Base-by-base conservation (phyloP, 2,888 invertebrate genomes). In the Cybosia mesomella region DNA sequence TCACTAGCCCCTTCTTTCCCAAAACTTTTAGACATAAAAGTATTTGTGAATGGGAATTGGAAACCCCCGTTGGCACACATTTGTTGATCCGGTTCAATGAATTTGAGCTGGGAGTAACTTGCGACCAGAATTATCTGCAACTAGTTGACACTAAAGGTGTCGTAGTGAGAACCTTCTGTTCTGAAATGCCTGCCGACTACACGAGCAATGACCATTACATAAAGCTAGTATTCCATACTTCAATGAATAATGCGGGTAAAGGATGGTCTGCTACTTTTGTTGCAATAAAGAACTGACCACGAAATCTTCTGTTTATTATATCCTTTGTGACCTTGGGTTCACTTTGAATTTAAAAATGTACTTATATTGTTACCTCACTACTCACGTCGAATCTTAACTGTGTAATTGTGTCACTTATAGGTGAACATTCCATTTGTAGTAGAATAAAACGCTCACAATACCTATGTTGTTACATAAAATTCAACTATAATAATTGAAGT, bases 201-300 rank as follows among this genome's bases (percentile, higher is more conserved):
- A 91, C 89, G 8, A 95, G 96, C 61, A 74, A 79, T 0, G 94
- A 95, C 11, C 96, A 96, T 83, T 92, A 91, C 68, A 87, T 97
- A 0, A 91, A 95, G 58, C 91, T 98, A 15, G 94, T 95, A 0
- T 97, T 97, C 84, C 94, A 92, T 57, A 97, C 97, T 39, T 96
- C 96, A 15, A 89, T 95, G 61, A 97, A 97, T 79, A 97, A 97
- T 81, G 96, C 96, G 28, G 98, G 97, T 11, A 95, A 95, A 1
- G 98, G 98, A 24, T 98, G 97, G 97, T 83, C 95, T 4, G 95
- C 95, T 2, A 84, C 88, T 39, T 95, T 94, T 75, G 73, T 89
- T 15, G 91, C 70, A 34, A 70, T 61, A 43, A 49, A 65, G 22
- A 22, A 13, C 11, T 64, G 54, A 43, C 28, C 3, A 28, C 13